These are phyloP conservation scores for Protomyctophum bolini DNA, from an alignment of 2,113 vertebrate genomes.

Conservation along the genomic window DNA sequence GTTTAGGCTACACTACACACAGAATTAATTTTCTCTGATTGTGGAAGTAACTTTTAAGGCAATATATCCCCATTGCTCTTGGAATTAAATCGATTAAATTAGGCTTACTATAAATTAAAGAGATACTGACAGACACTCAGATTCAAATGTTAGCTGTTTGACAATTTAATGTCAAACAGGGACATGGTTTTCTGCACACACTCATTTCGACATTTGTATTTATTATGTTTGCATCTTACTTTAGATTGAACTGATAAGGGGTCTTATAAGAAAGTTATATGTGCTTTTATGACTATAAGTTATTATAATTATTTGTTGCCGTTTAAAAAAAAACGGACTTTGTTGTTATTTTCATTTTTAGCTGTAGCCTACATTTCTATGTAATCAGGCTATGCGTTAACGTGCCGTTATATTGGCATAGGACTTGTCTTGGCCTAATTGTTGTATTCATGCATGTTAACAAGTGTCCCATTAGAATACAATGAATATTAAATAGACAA, in stretches of 20 bases:
- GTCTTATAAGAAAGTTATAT: no score
- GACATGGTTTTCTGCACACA: no score
- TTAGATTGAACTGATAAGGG: no score
- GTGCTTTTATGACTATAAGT: no score
- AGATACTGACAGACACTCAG: slow-evolving; percentile 23
- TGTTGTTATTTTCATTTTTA: background rate
- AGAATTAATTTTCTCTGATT: background rate
- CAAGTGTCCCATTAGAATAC: slow-evolving; percentile 68
- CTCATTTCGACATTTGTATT: no score
- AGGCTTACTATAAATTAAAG: no score
- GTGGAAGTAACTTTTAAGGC: slow-evolving; percentile 49
- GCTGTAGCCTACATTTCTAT: background rate
- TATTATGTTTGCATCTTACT: no score
- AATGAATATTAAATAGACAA: slow-evolving; percentile 72
- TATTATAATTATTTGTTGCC: no score
- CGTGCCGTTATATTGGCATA: slow-evolving; percentile 34
- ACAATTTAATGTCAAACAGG: slow-evolving; percentile 1
- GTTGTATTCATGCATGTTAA: slow-evolving; percentile 47
- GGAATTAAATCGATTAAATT: slow-evolving; percentile 37
- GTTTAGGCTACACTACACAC: slow-evolving; percentile 10
- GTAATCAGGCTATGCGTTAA: background rate
- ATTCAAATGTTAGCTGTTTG: slow-evolving; percentile 42
- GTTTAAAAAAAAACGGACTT: background rate
- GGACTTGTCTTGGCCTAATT: slow-evolving; percentile 40
- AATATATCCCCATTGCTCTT: slow-evolving; percentile 53